These are phyloP conservation scores for Eugnorisma glareosa DNA, from an alignment of 2,888 invertebrate species.

Conservation along the genomic window DNA sequence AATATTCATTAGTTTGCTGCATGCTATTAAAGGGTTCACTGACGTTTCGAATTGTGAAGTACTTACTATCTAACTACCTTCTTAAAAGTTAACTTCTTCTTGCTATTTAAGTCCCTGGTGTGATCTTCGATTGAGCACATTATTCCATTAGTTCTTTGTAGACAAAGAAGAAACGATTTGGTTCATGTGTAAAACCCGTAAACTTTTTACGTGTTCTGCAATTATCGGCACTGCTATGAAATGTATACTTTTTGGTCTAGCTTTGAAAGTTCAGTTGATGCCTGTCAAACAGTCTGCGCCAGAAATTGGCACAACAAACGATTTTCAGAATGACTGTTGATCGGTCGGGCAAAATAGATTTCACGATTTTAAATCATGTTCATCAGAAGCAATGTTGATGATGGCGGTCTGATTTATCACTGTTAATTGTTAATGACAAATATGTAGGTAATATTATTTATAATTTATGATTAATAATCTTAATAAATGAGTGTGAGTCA, in stretches of 20 bases:
- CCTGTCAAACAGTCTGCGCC: constrained; percentile 51
- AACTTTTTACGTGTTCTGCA: constrained; percentile 29
- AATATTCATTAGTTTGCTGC: background rate
- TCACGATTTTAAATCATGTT: constrained; percentile 6
- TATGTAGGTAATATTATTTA: constrained; percentile 6
- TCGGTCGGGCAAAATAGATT: constrained; percentile 13
- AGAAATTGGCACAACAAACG: constrained; percentile 40
- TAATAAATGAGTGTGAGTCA: constrained; percentile 53
- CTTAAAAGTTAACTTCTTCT: background rate
- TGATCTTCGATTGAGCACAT: background rate
- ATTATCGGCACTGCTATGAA: constrained; percentile 42
- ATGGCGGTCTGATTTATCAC: constrained; percentile 3
- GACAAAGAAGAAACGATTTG: constrained; percentile 16
- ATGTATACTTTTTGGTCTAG: constrained; percentile 46
- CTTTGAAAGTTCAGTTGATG: constrained; percentile 55
- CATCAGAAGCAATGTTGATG: constrained; percentile 13
- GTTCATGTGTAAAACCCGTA: background rate
- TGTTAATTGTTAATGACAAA: constrained; percentile 18
- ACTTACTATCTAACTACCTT: background rate
- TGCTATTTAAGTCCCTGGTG: background rate
- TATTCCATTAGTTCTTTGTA: background rate
- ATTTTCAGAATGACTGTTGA: constrained; percentile 31
- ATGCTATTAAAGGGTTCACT: background rate
- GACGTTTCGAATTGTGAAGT: background rate
- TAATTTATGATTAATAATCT: constrained; percentile 38